A percentile compares a stretch with the other conserved stretches of the same genome.
phyloP scores from a whole-genome alignment of 1,140 invertebrate species.

The Euura saliciscinereae region DNA sequence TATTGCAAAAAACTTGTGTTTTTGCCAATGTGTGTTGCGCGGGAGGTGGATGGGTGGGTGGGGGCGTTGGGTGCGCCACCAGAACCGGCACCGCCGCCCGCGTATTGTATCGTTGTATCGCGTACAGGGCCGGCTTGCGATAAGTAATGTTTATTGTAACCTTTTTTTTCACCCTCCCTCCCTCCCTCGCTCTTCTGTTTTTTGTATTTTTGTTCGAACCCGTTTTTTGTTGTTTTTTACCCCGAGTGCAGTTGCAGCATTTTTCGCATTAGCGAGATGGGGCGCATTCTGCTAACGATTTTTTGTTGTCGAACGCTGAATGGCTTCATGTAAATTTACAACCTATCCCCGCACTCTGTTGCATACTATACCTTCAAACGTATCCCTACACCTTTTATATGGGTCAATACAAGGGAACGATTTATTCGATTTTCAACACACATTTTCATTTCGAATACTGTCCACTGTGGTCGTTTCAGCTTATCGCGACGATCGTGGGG shows the following conservation, averaged over 20 bases:
- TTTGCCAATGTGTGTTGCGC: slow-evolving; percentile 25
- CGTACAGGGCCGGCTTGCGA: slow-evolving; percentile 32
- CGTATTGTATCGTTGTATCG: slow-evolving; percentile 1
- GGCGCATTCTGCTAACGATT: slow-evolving; percentile 36
- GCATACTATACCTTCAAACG: not conserved
- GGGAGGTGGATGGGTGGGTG: no score
- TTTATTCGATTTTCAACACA: no score
- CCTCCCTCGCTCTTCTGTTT: slow-evolving; percentile 18
- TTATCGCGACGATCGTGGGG: no score
- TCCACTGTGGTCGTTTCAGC: no score
- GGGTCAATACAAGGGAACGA: no score
- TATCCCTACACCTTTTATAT: no score
- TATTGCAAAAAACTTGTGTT: slow-evolving; percentile 57
- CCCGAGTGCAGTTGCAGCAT: slow-evolving; percentile 5
- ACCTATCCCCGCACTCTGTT: slow-evolving; percentile 13
- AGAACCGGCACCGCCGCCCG: slow-evolving; percentile 15
- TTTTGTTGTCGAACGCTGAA: slow-evolving; percentile 34
- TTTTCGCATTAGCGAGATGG: slow-evolving; percentile 50
- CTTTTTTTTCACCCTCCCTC: slow-evolving; percentile 35
- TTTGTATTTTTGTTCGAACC: not conserved
- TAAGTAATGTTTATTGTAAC: slow-evolving; percentile 62
- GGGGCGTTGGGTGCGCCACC: slow-evolving; percentile 25
- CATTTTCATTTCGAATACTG: no score
- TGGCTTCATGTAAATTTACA: slow-evolving; percentile 22
- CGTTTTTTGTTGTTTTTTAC: not conserved